Percentiles rank a stretch among this genome's conserved stretches.
These are phyloP conservation scores for Sesia bembeciformis DNA, from an alignment of 2,888 invertebrate genomes.

Conservation along the genomic window DNA sequence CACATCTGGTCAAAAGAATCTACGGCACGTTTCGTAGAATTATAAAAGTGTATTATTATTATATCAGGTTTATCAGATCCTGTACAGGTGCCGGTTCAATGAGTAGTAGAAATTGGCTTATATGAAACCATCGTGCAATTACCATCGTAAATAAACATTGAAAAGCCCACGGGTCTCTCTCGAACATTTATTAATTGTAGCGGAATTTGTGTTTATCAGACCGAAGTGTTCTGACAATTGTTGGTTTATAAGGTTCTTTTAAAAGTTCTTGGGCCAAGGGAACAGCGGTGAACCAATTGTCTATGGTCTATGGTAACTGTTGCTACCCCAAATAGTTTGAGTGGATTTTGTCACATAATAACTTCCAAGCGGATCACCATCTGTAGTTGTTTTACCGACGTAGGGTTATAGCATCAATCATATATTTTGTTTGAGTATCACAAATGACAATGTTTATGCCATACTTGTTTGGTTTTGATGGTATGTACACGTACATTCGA, in stretches of 20 bases:
- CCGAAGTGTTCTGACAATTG: not conserved
- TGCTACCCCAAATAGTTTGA: not conserved
- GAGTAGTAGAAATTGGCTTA: too few species aligned
- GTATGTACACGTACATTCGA: constrained; percentile 5
- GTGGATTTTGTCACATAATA: not conserved
- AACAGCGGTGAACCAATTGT: not conserved
- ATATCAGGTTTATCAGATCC: too few species aligned
- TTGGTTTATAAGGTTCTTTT: not conserved
- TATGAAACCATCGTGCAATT: too few species aligned
- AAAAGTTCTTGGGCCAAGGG: not conserved
- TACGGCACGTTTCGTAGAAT: too few species aligned
- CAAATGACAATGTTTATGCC: constrained; percentile 11
- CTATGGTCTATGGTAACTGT: not conserved
- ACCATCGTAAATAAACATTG: too few species aligned
- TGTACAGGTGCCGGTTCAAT: too few species aligned
- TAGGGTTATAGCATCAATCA: not conserved
- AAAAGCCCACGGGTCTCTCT: too few species aligned
- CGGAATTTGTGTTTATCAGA: not conserved
- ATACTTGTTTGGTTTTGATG: constrained; percentile 13
- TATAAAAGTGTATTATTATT: too few species aligned
- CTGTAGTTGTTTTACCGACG: not conserved
- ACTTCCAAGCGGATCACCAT: not conserved
- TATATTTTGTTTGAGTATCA: not conserved
- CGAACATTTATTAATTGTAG: not conserved
- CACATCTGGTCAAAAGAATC: too few species aligned